Evolutionary conservation across 92 coral and sea anemone genomes (phyloP).

Genomic region (Palythoa grandis): DNA sequence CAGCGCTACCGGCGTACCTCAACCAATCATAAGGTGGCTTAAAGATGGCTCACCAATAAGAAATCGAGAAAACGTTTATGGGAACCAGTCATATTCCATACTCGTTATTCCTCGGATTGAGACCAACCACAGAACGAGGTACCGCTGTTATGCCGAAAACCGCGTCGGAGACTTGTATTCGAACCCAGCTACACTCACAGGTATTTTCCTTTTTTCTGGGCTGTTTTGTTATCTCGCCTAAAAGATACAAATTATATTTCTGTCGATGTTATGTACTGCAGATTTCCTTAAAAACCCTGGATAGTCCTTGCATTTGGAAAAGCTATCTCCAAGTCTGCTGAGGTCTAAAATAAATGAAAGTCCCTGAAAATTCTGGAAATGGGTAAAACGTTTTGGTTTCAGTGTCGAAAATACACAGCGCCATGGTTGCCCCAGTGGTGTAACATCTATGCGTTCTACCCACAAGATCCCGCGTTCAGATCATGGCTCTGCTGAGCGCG

Average conservation of each 20-base stretch:
- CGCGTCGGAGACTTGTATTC: background rate
- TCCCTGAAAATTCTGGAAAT: too few species aligned
- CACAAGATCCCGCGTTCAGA: too few species aligned
- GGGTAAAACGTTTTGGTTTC: too few species aligned
- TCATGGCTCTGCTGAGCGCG: too few species aligned
- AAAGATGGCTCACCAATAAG: constrained; percentile 20
- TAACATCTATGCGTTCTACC: too few species aligned
- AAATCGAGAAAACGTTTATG: constrained; percentile 15
- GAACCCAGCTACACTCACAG: background rate
- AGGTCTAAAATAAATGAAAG: too few species aligned
- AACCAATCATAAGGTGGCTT: constrained; percentile 46
- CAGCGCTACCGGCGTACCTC: constrained; percentile 49
- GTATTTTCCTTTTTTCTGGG: background rate
- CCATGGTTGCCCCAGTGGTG: too few species aligned
- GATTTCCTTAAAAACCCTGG: too few species aligned
- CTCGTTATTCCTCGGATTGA: constrained; percentile 7
- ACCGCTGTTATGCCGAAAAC: background rate
- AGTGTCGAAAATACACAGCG: too few species aligned
- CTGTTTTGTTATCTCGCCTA: background rate
- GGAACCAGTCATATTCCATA: background rate
- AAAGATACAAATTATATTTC: background rate
- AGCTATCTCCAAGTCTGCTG: too few species aligned
- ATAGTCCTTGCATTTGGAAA: too few species aligned
- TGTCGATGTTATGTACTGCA: too few species aligned
- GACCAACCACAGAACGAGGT: background rate